Evolutionary conservation across 2,797 vertebrate genomes (phyloP), one percentile per base, ranked within the genome.

Genomic region (Sebastes itinus): DNA sequence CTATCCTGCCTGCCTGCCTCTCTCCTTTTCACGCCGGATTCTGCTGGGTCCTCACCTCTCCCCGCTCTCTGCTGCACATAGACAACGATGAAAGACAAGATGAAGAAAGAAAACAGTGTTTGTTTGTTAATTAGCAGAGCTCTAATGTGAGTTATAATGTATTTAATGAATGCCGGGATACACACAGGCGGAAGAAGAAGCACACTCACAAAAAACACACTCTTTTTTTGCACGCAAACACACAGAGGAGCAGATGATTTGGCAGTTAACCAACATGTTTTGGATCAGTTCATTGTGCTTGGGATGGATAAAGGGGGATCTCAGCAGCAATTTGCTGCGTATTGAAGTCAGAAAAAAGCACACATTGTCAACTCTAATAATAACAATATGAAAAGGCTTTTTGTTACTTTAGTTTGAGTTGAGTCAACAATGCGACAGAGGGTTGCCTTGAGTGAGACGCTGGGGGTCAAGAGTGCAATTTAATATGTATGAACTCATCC

Each of bases 71-170:
- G 6, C 56, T 35, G 38, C 54, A 35, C n/a, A 33, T 52, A 35
- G 25, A 78, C 14, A 2, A 22, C 22, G 65, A 74, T 20, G 56
- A 38, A 72, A 79, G 65, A 27, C 6, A 33, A 49, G 49, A 83
- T 30, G 42, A 61, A 55, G 16, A 71, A 74, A 81, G 68, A 69
- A 72, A 78, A 16, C 22, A 13, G 32, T 54, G 35, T 73, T 76
- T 80, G 72, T 76, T 60, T 72, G 59, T 64, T 81, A 68, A 85
- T 88, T 75, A 71, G 69, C 56, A 22, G 52, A 61, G 70, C n/a
- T 88, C 58, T 64, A 65, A 74, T 74, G 63, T 52, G 56, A 81
- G 42, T 66, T 62, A 35, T 9, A 83, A 30, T 56, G 63, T 77
- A 54, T 69, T 78, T 67, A 87, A 77, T 78, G 42, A 74, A 74